Evolutionary conservation across 2,888 invertebrate genomes (phyloP).

Genomic region (Lutraria lutraria): DNA sequence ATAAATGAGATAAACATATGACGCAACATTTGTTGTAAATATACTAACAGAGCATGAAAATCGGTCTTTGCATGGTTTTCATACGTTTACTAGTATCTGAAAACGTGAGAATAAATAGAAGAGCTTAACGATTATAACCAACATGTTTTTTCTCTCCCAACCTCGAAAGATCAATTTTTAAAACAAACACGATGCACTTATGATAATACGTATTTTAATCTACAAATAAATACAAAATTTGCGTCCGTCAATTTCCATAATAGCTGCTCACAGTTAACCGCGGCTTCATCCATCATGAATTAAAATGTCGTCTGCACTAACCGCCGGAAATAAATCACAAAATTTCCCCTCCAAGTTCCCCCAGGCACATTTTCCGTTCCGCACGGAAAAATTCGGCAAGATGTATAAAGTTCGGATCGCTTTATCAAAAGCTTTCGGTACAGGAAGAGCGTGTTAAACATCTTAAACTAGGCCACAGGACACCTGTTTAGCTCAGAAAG

Average conservation of each 20-base stretch:
- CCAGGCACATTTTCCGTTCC: constrained; percentile 57
- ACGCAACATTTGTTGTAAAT: no score
- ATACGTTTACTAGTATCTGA: no score
- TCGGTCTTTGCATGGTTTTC: no score
- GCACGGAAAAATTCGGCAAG: constrained; percentile 62
- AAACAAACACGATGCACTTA: no score
- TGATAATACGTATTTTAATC: no score
- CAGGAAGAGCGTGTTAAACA: constrained; percentile 7
- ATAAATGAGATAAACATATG: no score
- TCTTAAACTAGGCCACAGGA: constrained; percentile 6
- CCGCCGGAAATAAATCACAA: constrained; percentile 41
- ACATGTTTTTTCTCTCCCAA: no score
- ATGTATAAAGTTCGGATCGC: constrained; percentile 47
- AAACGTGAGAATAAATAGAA: no score
- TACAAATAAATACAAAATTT: no score
- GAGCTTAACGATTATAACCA: no score
- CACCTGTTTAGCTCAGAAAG: constrained; percentile 1
- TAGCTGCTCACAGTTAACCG: neutral
- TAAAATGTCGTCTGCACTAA: constrained; percentile 30
- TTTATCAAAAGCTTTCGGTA: constrained; percentile 24
- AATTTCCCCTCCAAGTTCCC: constrained; percentile 41
- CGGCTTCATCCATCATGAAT: neutral
- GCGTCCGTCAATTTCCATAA: neutral
- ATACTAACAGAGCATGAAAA: no score
- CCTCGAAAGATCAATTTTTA: no score